Conservation (phyloP, 2,888 invertebrate species). For the Macroteleia sp. region DNA sequence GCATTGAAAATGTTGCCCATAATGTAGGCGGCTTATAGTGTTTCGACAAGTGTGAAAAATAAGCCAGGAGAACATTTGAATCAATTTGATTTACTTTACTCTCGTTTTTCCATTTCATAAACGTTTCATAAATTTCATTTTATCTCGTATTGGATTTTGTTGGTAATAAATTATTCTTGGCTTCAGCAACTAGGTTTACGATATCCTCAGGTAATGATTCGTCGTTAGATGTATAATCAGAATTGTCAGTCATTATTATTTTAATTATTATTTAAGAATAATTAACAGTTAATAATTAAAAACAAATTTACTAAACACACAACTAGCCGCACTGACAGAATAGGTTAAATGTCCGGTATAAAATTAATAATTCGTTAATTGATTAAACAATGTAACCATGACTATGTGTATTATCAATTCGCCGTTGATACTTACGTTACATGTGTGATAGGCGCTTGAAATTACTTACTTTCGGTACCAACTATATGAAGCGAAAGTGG, state of each 20-base stretch:
- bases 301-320: too few species aligned
- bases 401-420: too few species aligned
- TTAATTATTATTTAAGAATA: too few species aligned
- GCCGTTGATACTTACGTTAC: too few species aligned
- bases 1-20: constrained; percentile 69
- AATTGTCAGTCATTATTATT: background rate
- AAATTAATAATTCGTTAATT: too few species aligned
- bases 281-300: too few species aligned
- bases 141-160: background rate
- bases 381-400: too few species aligned
- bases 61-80: constrained; percentile 20
- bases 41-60: constrained; percentile 66
- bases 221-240: too few species aligned
- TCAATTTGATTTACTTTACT: background rate
- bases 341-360: too few species aligned
- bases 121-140: background rate
- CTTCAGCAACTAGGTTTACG: too few species aligned
- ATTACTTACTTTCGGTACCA: background rate
- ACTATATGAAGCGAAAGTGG: background rate
- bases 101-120: background rate
- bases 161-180: background rate
- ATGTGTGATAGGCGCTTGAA: background rate
- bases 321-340: too few species aligned
- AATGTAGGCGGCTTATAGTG: constrained; percentile 67
- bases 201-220: too few species aligned